phyloP scores from a whole-genome alignment of 1,140 invertebrate genomes.

The Littorina saxatilis region DNA sequence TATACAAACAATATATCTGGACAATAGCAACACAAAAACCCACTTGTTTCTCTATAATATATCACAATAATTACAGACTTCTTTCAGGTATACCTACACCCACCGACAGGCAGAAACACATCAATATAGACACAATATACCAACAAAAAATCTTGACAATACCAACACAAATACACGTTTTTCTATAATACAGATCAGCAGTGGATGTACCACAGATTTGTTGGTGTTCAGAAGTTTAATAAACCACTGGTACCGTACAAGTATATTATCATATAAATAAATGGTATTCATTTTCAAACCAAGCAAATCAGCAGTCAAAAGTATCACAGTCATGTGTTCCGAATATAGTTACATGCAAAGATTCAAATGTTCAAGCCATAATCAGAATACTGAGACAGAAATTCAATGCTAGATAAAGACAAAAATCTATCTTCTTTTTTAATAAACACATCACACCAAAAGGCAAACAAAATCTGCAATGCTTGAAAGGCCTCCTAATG shows the following conservation, averaged over 20 bases:
- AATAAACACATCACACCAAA: no score
- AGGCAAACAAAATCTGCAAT: neutral
- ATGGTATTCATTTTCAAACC: conserved; percentile 3
- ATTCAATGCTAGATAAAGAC: neutral
- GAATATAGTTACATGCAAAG: neutral
- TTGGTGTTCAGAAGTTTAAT: conserved; percentile 77
- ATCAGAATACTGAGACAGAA: neutral
- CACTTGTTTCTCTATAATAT: neutral
- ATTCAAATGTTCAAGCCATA: neutral
- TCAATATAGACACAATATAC: neutral
- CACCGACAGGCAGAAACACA: neutral
- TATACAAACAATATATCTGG: neutral
- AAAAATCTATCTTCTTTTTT: neutral
- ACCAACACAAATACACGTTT: neutral
- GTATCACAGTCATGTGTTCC: conserved; percentile 2
- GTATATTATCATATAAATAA: neutral
- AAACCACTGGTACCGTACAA: no score
- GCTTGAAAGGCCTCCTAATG: neutral
- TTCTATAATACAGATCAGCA: conserved; percentile 48
- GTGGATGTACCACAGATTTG: conserved; percentile 75
- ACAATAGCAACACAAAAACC: neutral
- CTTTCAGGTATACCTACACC: neutral
- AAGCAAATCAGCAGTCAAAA: neutral
- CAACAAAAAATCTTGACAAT: neutral
- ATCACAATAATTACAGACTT: no score